phyloP scores from a whole-genome alignment of 2,888 invertebrate species.

The Pseudococcus longispinus region DNA sequence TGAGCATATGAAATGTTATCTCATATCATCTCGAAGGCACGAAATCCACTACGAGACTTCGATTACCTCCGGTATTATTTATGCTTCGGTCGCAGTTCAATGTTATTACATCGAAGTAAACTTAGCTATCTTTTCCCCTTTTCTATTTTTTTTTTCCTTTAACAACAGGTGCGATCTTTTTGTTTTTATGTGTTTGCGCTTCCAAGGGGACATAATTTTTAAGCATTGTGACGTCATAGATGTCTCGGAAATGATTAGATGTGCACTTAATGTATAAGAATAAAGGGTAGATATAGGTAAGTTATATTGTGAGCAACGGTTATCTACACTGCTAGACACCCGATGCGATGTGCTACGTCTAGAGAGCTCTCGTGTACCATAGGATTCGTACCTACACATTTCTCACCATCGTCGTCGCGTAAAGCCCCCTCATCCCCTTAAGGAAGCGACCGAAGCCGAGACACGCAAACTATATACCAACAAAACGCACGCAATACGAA shows the following conservation, averaged over 20 bases:
- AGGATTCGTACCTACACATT: neutral
- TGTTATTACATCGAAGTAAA: neutral
- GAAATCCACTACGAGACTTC: constrained; percentile 40
- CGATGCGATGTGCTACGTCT: neutral
- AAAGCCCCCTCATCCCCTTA: neutral
- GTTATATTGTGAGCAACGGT: too few relatives aligned
- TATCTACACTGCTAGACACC: neutral
- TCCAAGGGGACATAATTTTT: constrained; percentile 11
- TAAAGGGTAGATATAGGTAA: neutral
- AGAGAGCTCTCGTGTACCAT: neutral
- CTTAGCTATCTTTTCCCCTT: neutral
- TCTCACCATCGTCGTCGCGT: neutral
- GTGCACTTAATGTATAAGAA: neutral
- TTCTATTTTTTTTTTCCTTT: neutral
- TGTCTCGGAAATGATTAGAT: neutral
- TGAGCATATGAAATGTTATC: constrained; percentile 42
- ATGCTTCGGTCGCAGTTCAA: constrained; percentile 39
- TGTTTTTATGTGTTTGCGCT: neutral
- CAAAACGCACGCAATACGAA: constrained; percentile 53
- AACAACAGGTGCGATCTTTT: constrained; percentile 25
- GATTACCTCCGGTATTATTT: constrained; percentile 24
- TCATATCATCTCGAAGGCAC: constrained; percentile 38
- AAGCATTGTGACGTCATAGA: neutral
- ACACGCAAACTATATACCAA: constrained; percentile 17
- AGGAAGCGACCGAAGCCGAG: constrained; percentile 15